Evolutionary conservation across 2,888 invertebrate genomes (phyloP), one percentile per base, ranked within the genome.

Genomic region (Corbicula japonica): DNA sequence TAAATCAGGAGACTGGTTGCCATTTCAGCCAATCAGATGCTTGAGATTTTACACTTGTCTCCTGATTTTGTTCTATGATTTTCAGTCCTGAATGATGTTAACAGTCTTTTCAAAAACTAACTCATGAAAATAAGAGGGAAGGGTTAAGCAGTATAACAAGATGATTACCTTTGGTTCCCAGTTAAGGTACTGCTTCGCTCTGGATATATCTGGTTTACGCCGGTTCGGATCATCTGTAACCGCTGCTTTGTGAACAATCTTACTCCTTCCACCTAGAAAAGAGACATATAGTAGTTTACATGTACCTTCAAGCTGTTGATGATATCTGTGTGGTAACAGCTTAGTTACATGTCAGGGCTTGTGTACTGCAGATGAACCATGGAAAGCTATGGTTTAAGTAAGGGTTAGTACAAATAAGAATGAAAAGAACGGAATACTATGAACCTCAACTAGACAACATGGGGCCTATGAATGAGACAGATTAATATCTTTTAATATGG

Each of bases 181-280:
- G 79, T 96, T 95, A 18, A 99, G 95, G 90, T 96, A 95, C 76
- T 95, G 95, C 90, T 96, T 96, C 3, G 99, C 99, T 72, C 97
- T 94, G 0, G 96, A 95, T 86, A 99, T 99, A 93, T 99, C 98
- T 0, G 99, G 99, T 86, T 97, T 96, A 58, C 99, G 95, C 80
- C 98, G 95, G 92, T 98, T 98, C 0, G 99, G 99, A 94, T 99
- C 99, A 93, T 99, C 99, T 92, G 97, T 97, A 60, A 98, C 97
- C 4, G 98, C 97, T 26, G 97, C 96, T 79, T 96, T 95, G 88
- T 97, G 96, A 26, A 96, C 95, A 75, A 99, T 96, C 90, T 96
- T 95, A 93, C 98, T 98, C 41, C 96, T 95, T 35, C 97, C 97
- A 18, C 98, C 98, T 91, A 97, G 96, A 83, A 76, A 38, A 60